Base-by-base conservation (phyloP, 2,113 vertebrate genomes). In the Columbina picui region DNA sequence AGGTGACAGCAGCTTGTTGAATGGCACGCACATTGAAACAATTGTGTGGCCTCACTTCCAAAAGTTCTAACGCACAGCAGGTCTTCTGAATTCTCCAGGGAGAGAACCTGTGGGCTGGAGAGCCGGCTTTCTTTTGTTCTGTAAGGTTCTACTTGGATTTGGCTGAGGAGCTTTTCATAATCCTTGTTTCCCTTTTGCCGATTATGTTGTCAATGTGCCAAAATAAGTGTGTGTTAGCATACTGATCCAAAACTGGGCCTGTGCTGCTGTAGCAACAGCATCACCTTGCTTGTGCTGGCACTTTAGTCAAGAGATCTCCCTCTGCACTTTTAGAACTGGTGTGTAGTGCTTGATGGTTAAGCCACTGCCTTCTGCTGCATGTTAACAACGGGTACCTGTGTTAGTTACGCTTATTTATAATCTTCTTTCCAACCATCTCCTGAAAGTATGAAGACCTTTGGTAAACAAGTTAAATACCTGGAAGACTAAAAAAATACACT, bases 141-240 rank as follows among this genome's bases (percentile, higher is more conserved):
- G 10, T 57, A 23, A 45, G 85, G 76, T 65, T 90, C 55, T 79
- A 0, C 32, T 74, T 0, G 17, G 91, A 85, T 95, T 96, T 97
- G 78, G 59, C 67, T 57, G 89, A 96, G 91, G 47, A 96, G 94
- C 82, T 95, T 96, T 93, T 86, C 47, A n/a, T 96, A 93, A 92
- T 84, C 76, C 80, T 60, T 34, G 39, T 70, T 92, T 93, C 85
- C 59, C 55, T 76, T 89, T 81, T 36, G 30, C 69, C 83, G 80
- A 30, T 87, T 75, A 25, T 73, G 34, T 73, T 90, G 79, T 83
- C 90, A 55, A 34, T 76, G 47, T 67, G 84, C 85, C 55, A 70
- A 8, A 91, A 39, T 38, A 82, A 88, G 71, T 32, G 49, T 67
- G 74, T 43, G 39, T 65, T 83, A 77, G 29, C 17, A 20, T 61